phyloP scores from a whole-genome alignment of 2,797 vertebrate genomes.

The Phoeniculus purpureus region DNA sequence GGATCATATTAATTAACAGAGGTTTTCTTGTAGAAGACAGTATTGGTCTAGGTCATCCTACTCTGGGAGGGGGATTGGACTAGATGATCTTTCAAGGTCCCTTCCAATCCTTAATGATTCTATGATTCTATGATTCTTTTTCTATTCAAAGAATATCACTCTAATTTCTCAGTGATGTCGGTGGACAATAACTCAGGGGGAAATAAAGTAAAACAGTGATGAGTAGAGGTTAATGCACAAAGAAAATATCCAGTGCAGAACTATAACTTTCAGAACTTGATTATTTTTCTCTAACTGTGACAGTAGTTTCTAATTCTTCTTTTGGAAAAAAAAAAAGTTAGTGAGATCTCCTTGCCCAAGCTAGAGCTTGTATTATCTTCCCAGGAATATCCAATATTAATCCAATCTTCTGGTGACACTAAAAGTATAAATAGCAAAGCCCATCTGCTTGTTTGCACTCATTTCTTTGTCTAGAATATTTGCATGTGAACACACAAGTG shows the following conservation, averaged over 20 bases:
- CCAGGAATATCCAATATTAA: neutral
- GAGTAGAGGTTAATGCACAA: neutral
- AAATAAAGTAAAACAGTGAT: neutral
- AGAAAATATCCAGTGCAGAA: neutral
- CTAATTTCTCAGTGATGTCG: neutral
- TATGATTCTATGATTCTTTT: too few species aligned
- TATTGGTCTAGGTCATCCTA: too few species aligned
- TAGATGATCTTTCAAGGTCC: too few species aligned
- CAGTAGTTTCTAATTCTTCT: neutral
- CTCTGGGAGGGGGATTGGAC: too few species aligned
- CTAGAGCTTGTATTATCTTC: neutral
- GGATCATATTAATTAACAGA: neutral
- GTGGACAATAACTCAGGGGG: neutral
- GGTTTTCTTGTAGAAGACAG: neutral
- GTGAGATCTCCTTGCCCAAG: neutral
- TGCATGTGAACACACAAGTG: accelerated
- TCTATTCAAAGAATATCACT: neutral
- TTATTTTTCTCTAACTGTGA: neutral
- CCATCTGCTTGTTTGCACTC: accelerated
- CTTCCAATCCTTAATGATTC: too few species aligned
- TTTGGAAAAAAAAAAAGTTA: accelerated
- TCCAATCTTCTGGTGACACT: neutral
- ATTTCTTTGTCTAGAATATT: neutral
- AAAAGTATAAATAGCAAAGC: neutral
- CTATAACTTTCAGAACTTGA: neutral